Percentiles rank a stretch among this genome's conserved stretches.
These are phyloP conservation scores for Psittacus erithacus DNA, from an alignment of 2,113 vertebrate genomes.

Conservation along the genomic window DNA sequence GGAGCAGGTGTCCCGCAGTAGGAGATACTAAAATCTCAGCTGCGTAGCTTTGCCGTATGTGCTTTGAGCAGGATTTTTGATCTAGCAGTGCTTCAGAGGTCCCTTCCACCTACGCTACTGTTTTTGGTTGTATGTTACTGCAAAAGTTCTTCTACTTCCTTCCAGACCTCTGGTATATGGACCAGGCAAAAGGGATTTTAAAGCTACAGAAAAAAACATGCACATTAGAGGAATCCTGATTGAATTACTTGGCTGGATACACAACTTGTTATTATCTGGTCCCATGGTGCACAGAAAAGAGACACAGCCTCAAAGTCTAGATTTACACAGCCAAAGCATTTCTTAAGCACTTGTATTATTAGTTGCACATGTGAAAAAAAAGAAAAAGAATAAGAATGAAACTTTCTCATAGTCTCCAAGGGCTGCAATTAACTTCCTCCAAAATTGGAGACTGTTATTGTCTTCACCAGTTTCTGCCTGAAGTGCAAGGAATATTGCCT, in stretches of 20 bases:
- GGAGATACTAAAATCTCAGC: background rate
- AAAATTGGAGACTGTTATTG: background rate
- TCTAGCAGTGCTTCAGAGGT: background rate
- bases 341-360: background rate
- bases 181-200: background rate
- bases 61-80: background rate
- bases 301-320: background rate
- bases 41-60: rapidly evolving
- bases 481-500: background rate
- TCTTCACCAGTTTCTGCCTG: background rate
- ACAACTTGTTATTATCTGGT: background rate
- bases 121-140: background rate
- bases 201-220: background rate
- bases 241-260: background rate
- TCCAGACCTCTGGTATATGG: background rate
- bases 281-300: background rate
- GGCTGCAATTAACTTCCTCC: background rate
- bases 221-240: background rate
- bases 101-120: background rate
- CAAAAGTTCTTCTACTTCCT: background rate
- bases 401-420: background rate
- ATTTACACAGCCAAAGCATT: background rate
- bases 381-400: background rate
- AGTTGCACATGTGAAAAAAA: background rate
- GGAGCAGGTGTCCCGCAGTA: background rate